phyloP scores from a whole-genome alignment of 2,797 vertebrate genomes.

The Pseudochirops corinnae region DNA sequence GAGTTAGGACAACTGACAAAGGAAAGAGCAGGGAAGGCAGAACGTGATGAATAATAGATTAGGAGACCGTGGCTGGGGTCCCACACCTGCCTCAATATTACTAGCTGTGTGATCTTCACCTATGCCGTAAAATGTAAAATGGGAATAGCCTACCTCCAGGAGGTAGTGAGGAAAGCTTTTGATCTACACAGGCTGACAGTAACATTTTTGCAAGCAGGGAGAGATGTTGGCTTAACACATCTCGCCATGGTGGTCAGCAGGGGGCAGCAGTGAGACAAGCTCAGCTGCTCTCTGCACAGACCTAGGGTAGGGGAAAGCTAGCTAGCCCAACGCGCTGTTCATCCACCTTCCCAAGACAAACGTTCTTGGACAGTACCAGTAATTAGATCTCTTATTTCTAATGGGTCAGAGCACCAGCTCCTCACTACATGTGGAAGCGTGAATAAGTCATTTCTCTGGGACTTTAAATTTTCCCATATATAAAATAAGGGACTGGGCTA shows the following conservation, averaged over 20 bases:
- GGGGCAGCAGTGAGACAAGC: not conserved
- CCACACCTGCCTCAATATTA: not conserved
- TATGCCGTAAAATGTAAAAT: not conserved
- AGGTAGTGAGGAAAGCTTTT: not conserved
- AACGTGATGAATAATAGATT: not conserved
- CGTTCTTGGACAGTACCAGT: not conserved
- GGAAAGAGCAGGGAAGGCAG: not conserved
- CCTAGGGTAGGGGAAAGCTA: not conserved
- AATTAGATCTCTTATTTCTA: not conserved
- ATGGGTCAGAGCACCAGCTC: not conserved
- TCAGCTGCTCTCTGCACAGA: not conserved
- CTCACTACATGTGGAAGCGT: not conserved
- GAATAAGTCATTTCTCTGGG: not conserved
- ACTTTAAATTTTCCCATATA: not conserved
- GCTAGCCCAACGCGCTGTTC: not conserved
- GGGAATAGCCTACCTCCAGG: not conserved
- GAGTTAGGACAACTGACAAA: not conserved
- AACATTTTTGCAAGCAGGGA: not conserved
- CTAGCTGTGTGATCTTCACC: not conserved
- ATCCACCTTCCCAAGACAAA: not conserved
- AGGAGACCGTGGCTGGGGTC: not conserved
- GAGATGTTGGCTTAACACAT: not conserved
- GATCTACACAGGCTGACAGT: not conserved
- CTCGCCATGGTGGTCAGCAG: not conserved
- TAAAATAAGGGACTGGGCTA: not conserved